Conservation (phyloP, 2,113 vertebrate genomes). For the Colossoma macropomum region DNA sequence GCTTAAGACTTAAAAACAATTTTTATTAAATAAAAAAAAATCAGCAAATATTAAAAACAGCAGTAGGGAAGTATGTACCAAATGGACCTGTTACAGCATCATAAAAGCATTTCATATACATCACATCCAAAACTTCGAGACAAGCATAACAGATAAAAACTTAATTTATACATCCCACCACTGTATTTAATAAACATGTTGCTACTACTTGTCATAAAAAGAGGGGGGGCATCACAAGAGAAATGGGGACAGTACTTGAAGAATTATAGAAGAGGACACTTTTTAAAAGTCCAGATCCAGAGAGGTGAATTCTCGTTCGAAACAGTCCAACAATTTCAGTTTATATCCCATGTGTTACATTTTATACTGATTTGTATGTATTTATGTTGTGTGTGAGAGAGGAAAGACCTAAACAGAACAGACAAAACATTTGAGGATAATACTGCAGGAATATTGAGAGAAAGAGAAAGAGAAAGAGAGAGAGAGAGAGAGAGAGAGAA, state of each 20-base stretch:
- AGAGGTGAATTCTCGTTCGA: not conserved
- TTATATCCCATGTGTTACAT: not conserved
- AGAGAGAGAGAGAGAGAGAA: not conserved
- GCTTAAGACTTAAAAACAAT: conserved; percentile 34
- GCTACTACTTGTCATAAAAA: too few relatives aligned
- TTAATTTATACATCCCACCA: too few relatives aligned
- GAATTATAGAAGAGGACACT: not conserved
- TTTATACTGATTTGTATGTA: not conserved
- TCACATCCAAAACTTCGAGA: too few relatives aligned
- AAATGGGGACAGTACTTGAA: not conserved
- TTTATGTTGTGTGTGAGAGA: not conserved
- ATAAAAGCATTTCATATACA: not conserved
- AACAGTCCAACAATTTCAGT: conserved; percentile 5
- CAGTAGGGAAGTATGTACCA: not conserved
- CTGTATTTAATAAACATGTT: too few relatives aligned
- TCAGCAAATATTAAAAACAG: not conserved
- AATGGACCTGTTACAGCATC: not conserved
- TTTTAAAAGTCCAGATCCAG: not conserved
- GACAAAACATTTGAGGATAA: not conserved
- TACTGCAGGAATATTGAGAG: not conserved
- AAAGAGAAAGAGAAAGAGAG: not conserved
- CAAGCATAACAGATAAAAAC: too few relatives aligned
- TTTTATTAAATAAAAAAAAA: conserved; percentile 36
- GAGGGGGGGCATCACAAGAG: not conserved
- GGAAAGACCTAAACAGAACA: not conserved